phyloP scores from a whole-genome alignment of 2,888 invertebrate genomes.

The Tromatobia lineatoria region DNA sequence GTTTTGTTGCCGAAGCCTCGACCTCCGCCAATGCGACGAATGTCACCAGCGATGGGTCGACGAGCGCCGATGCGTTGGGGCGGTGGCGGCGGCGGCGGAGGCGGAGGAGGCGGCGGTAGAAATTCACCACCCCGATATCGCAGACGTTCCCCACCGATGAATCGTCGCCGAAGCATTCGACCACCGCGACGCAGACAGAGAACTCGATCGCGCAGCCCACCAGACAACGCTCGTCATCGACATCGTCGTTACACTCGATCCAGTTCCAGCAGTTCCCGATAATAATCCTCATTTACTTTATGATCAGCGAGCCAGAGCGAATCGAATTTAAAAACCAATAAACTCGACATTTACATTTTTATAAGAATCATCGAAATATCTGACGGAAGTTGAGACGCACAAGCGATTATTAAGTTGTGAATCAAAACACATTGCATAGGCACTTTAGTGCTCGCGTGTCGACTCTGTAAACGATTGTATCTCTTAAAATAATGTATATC shows the following conservation, averaged over 20 bases:
- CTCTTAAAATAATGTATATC: conserved; percentile 39
- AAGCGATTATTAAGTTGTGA: conserved; percentile 36
- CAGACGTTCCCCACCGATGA: conserved; percentile 84
- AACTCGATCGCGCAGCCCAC: conserved; percentile 87
- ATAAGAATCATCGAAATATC: conserved; percentile 38
- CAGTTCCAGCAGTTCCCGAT: conserved; percentile 92
- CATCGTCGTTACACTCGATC: conserved; percentile 91
- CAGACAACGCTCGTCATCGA: conserved; percentile 86
- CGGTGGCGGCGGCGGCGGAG: conserved; percentile 86
- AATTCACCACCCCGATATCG: conserved; percentile 85
- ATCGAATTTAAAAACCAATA: conserved; percentile 3
- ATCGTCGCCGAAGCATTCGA: conserved; percentile 87
- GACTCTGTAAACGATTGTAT: conserved; percentile 20
- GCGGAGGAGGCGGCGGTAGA: conserved; percentile 86
- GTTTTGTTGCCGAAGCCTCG: conserved; percentile 93
- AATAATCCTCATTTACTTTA: conserved; percentile 64
- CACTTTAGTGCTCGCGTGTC: conserved; percentile 13
- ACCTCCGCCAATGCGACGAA: conserved; percentile 86
- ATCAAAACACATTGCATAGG: not conserved
- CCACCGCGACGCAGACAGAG: conserved; percentile 88
- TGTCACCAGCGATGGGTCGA: conserved; percentile 84
- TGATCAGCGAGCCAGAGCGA: not conserved
- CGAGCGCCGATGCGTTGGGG: conserved; percentile 87
- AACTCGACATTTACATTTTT: conserved; percentile 13
- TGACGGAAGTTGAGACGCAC: conserved; percentile 51